These are phyloP conservation scores for Blastobasis adustella DNA, from an alignment of 2,888 invertebrate species.

Conservation along the genomic window DNA sequence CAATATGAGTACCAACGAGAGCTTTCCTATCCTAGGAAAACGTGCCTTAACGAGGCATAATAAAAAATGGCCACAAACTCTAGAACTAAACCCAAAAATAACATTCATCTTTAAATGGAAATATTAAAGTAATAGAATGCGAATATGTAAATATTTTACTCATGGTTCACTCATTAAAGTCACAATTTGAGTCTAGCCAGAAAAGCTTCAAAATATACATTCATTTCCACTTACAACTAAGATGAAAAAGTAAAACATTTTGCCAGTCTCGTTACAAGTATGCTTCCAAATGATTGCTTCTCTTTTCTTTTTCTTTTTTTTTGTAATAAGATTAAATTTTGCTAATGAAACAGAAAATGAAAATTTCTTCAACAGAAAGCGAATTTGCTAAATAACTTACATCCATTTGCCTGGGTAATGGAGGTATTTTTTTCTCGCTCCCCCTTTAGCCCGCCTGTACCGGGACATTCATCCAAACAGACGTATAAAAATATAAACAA, in stretches of 20 bases:
- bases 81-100: too few relatives aligned
- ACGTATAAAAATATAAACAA: too few relatives aligned
- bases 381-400: conserved; percentile 55
- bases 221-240: conserved; percentile 33
- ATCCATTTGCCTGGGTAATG: conserved; percentile 51
- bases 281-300: conserved; percentile 48
- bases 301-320: conserved; percentile 41
- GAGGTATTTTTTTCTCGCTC: conserved; percentile 16
- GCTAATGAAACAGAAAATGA: conserved; percentile 68
- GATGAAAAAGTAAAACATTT: conserved; percentile 34
- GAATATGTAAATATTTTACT: too few relatives aligned
- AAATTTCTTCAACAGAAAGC: conserved; percentile 48
- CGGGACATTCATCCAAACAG: too few relatives aligned
- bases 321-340: conserved; percentile 66
- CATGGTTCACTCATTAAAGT: background rate
- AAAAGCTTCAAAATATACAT: conserved; percentile 20
- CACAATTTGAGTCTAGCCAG: conserved; percentile 2
- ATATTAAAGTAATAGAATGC: too few relatives aligned
- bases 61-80: too few relatives aligned
- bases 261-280: conserved; percentile 39
- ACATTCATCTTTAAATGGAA: too few relatives aligned
- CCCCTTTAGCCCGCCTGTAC: too few relatives aligned
- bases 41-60: too few relatives aligned
- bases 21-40: too few relatives aligned
- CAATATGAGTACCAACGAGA: too few relatives aligned